Conservation (phyloP, 2,113 vertebrate genomes). For the Penelope pileata region DNA sequence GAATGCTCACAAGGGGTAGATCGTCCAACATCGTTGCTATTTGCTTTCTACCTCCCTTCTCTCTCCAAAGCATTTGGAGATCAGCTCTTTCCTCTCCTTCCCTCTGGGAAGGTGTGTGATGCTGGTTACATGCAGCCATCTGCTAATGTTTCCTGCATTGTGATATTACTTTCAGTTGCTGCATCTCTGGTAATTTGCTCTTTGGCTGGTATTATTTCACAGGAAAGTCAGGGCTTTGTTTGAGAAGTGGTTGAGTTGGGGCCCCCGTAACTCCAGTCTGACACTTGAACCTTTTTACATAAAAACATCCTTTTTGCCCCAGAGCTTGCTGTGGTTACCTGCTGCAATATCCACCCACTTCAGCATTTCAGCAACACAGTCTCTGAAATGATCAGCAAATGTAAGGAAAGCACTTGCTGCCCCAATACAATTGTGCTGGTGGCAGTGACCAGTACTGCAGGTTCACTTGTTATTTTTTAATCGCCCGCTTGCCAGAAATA, state of each 20-base stretch:
- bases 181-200: background rate
- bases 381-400: background rate
- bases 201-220: background rate
- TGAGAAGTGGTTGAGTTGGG: background rate
- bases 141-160: background rate
- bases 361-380: background rate
- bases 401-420: background rate
- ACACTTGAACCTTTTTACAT: background rate
- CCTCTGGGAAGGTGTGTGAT: background rate
- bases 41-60: background rate
- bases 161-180: background rate
- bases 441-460: background rate
- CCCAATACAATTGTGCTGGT: background rate
- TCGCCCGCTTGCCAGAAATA: background rate
- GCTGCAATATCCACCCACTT: background rate
- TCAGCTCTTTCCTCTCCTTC: background rate
- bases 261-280: background rate
- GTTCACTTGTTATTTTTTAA: background rate
- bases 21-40: background rate
- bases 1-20: background rate
- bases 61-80: background rate
- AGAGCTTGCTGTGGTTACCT: background rate
- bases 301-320: background rate
- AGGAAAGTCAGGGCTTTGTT: background rate
- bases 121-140: background rate